A percentile compares a stretch with the other conserved stretches of the same genome.
Evolutionary conservation across 2,888 invertebrate genomes (phyloP).

Genomic region (Leucophenga maculata): DNA sequence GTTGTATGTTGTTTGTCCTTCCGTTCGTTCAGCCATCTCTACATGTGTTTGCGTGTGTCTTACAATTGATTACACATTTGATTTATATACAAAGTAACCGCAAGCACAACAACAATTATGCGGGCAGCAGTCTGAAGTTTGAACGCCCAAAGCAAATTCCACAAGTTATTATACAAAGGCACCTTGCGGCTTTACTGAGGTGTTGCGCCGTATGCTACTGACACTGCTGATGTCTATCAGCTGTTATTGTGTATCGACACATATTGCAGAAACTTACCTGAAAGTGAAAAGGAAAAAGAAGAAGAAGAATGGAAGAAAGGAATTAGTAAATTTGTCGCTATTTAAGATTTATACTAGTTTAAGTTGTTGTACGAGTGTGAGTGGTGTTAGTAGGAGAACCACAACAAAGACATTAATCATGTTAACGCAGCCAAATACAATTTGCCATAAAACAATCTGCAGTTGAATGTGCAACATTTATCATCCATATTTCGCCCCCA

Average conservation of each 20-base stretch:
- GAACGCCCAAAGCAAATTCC: neutral
- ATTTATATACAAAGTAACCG: constrained; percentile 27
- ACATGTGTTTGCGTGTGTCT: constrained; percentile 8
- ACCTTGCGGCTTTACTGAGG: too few relatives aligned
- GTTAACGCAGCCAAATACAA: too few relatives aligned
- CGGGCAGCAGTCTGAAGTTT: neutral
- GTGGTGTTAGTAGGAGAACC: too few relatives aligned
- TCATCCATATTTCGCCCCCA: constrained; percentile 41
- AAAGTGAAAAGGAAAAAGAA: constrained; percentile 41
- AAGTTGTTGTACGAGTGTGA: too few relatives aligned
- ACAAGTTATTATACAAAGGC: neutral
- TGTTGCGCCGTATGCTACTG: too few relatives aligned
- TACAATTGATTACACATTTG: constrained; percentile 30
- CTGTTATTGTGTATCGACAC: neutral
- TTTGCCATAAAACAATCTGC: neutral
- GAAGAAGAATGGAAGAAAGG: constrained; percentile 13
- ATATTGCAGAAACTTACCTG: constrained; percentile 46
- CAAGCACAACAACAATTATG: constrained; percentile 11
- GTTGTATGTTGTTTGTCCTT: too few relatives aligned
- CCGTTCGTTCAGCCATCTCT: too few relatives aligned
- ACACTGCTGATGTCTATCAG: neutral
- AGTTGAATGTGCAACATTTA: neutral
- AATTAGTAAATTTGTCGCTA: constrained; percentile 27
- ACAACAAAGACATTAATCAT: too few relatives aligned
- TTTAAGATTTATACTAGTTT: neutral